Base-by-base conservation (phyloP, 2,888 invertebrate genomes). In the Nipponacmea schrenckii region DNA sequence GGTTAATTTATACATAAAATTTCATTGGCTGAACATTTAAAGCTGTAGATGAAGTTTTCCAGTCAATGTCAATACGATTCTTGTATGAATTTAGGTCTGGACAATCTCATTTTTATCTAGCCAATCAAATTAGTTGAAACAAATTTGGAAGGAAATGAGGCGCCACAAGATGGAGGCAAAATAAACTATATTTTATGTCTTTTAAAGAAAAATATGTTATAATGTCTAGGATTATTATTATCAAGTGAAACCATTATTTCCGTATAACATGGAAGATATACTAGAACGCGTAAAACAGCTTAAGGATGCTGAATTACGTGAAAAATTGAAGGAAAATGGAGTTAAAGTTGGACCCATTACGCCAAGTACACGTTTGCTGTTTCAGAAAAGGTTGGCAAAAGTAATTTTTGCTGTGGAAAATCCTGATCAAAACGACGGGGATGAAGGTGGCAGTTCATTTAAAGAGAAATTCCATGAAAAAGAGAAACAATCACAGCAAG, bases 331-430 rank as follows among this genome's bases (percentile, higher is more conserved):
- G 15, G 77, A 81, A 67, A 50, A 74, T 64, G 83, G 83, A 8
- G 79, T 81, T 31, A 76, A 72, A 48, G 80, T 82, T 63, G 84
- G 84, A n/a, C 84, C 84, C 20, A 80, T 84, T 65, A 70, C 79
- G 24, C 73, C 75, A 17, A 72, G 77, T 7, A 79, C 81, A 27
- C 79, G 76, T 62, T 64, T 64, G 8, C 62, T 83, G 5, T 82
- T 81, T 74, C 77, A 81, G 64, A 81, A 76, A 45, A 76, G 76
- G 27, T 73, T 84, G 27, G 83, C 81, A 5, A 80, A 77, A 63
- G 74, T 74, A 64, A 62, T 81, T 15, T 79, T 75, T 71, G 67
- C 72, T 68, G 71, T 65, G 17, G 45, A 69, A 62, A 17, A 44
- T 44, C 62, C 46, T 24, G 64, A 48, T 39, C 20, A 31, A 45